Base-by-base conservation (phyloP, 2,797 vertebrate genomes). In the Alouatta caraya region DNA sequence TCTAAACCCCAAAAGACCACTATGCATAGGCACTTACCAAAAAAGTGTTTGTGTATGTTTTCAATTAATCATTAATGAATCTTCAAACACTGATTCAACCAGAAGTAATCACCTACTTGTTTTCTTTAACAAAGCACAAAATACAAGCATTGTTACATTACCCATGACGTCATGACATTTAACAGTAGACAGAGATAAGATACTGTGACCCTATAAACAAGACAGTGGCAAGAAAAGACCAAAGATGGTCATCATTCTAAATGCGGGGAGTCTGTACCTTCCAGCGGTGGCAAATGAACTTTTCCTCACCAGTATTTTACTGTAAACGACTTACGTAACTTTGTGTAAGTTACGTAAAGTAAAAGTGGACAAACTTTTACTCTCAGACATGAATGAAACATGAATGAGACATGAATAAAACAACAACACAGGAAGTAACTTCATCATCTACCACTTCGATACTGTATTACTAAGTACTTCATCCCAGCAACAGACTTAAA, bases 21-120 rank as follows among this genome's bases (percentile, higher is more conserved):
- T 82, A 82, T 5, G 61, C 87, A 86, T 82, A 90, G 37, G 90
- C 28, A 22, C 78, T 93, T 59, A 94, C n/a, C 81, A 98, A 96
- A 97, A 94, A 91, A 95, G 64, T 80, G 97, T 94, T 98, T 97
- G 50, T 88, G 78, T 84, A 93, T 28, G 95, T 97, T 97, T 97
- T 82, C 96, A 98, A 98, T 98, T 98, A 98, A 98, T 98, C 98
- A 98, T 98, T 98, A 98, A 98, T 98, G 88, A 96, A 79, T 39
- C 79, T 98, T 93, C 83, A 94, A 95, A 97, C 80, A 98, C 93
- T 95, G 93, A 92, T 94, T 97, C 96, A 97, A 98, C 22, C 64
- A 94, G 90, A 95, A 98, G 96, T 97, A 98, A 98, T 98, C 98
- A 98, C 97, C 98, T 97, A 98, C 97, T 94, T 91, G 90, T 86